A percentile compares a stretch with the other conserved stretches of the same genome.
Conservation (phyloP, 2,888 invertebrate species). For the Stenodera caucasica region DNA sequence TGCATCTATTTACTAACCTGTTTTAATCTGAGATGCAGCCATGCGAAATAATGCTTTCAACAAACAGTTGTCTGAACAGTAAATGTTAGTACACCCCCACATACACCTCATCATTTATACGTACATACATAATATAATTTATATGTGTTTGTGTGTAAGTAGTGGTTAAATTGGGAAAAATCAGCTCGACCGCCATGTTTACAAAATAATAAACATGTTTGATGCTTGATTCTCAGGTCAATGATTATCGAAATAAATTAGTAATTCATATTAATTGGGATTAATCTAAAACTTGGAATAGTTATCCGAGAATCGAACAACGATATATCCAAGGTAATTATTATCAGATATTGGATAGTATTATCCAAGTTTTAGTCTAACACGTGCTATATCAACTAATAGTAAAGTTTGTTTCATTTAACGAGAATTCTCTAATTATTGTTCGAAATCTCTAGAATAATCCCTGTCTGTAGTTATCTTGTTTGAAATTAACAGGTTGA, state of each 20-base stretch:
- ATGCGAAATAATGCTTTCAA: conserved; percentile 21
- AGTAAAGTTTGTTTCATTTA: neutral
- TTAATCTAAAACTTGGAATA: neutral
- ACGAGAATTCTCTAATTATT: neutral
- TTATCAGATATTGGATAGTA: neutral
- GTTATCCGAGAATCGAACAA: neutral
- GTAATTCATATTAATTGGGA: neutral
- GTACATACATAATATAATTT: no score
- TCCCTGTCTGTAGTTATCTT: neutral
- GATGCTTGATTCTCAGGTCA: neutral
- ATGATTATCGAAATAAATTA: no score
- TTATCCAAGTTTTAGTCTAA: neutral
- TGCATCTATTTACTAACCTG: conserved; percentile 14
- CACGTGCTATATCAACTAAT: neutral
- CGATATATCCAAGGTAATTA: neutral
- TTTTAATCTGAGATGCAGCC: conserved; percentile 23
- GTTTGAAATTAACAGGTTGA: no score
- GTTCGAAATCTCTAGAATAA: neutral
- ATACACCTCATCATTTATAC: neutral
- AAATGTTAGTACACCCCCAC: conserved; percentile 10
- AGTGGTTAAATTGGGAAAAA: conserved; percentile 17
- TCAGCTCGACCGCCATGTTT: neutral
- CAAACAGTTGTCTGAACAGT: conserved; percentile 21
- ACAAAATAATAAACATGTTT: conserved; percentile 3
- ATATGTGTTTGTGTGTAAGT: conserved; percentile 1